Base-by-base conservation (phyloP, 2,797 vertebrate species). In the Bovichtus diacanthus region DNA sequence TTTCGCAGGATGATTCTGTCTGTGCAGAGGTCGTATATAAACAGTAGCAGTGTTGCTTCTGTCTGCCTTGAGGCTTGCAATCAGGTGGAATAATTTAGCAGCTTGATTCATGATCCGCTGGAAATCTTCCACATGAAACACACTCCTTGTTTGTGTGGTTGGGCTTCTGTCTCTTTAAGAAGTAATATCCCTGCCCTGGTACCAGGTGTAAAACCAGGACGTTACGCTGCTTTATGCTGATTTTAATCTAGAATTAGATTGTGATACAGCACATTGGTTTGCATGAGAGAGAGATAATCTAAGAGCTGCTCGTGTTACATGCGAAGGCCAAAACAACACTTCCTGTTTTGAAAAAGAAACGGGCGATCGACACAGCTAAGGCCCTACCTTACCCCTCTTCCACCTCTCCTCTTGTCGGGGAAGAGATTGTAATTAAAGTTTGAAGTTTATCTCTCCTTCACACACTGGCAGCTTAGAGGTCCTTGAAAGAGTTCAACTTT, bases 361-460 rank as follows among this genome's bases (percentile, higher is more conserved):
- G 25, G 53, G 59, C 69, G 81, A n/a, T 88, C 76, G 88, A 76
- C 74, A 69, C 80, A 36, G 80, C 84, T 82, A 38, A 84, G 64
- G 68, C 77, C 86, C 69, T 85, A 91, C 94, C 94, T n/a, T 74
- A 43, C 19, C 44, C 31, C 91, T 92, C 92, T 89, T 80, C 93
- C 94, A 70, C 72, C 88, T 78, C 88, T 94, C 94, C 95, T 93
- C 89, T 95, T 92, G 90, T 95, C 93, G 91, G 84, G 84, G 65
- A 85, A 91, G 71, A 89, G 84, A 92, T 73, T 95, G 90, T 95
- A 95, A 95, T 96, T 94, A 80, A 93, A 93, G 93, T 93, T 93
- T 93, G 92, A 89, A 92, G 93, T 97, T 92, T 97, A 97, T 97
- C 97, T 97, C 94, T 86, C 85, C 90, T 88, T 86, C 92, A 91